Conservation (phyloP, 2,113 vertebrate species). For the Mobula hypostoma region DNA sequence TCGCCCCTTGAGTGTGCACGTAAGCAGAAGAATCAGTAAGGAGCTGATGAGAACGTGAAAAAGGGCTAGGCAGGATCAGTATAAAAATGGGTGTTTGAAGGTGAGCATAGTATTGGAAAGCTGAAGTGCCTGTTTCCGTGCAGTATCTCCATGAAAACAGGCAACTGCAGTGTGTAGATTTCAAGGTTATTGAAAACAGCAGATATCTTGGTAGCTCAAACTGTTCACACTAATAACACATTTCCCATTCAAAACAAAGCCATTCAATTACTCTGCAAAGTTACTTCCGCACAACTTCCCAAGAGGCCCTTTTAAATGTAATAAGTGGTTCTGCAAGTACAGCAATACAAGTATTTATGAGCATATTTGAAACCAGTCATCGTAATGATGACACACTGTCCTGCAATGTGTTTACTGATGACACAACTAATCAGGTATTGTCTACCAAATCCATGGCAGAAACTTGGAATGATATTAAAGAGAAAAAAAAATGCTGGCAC, state of each 20-base stretch:
- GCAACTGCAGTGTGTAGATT: not conserved
- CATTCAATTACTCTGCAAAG: not conserved
- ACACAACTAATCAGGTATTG: not conserved
- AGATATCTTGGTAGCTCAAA: not conserved
- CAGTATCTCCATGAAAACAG: not conserved
- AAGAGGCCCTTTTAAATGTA: not conserved
- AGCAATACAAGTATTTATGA: not conserved
- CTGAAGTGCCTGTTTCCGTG: no score
- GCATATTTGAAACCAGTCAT: not conserved
- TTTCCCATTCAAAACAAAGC: constrained; percentile 1
- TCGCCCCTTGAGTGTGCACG: no score
- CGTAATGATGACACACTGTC: not conserved
- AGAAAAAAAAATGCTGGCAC: not conserved
- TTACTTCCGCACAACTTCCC: not conserved
- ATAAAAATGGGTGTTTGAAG: no score
- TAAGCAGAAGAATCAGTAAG: no score
- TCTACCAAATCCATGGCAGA: not conserved
- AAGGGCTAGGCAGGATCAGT: no score
- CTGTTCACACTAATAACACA: not conserved
- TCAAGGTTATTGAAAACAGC: not conserved
- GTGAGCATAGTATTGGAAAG: no score
- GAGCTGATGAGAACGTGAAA: no score
- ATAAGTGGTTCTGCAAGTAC: not conserved
- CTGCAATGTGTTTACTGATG: no score
- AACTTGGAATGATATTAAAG: not conserved